phyloP scores from a whole-genome alignment of 2,888 invertebrate species.

The Oxystoma pomonae region DNA sequence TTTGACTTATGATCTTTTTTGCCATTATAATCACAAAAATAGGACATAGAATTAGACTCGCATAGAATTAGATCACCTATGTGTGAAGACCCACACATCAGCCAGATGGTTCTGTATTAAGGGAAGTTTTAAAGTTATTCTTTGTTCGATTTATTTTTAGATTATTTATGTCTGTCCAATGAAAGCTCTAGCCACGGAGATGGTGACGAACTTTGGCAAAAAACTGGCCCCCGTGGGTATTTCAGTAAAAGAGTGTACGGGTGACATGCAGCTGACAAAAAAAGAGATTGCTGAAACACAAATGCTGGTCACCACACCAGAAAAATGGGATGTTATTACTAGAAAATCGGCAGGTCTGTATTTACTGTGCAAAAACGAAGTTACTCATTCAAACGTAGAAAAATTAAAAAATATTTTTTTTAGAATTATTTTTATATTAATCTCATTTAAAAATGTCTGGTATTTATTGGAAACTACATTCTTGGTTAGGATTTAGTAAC shows the following conservation, averaged over 20 bases:
- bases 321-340: conserved; percentile 99
- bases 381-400: too few species aligned
- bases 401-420: too few species aligned
- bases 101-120: too few species aligned
- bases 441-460: not conserved
- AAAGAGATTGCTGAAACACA: conserved; percentile 92
- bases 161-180: conserved; percentile 99
- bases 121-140: too few species aligned
- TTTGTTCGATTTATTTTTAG: conserved; percentile 49
- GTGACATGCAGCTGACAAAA: conserved; percentile 97
- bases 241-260: conserved; percentile 87
- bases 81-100: too few species aligned
- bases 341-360: conserved; percentile 77
- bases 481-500: too few species aligned
- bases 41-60: too few species aligned
- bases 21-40: too few species aligned
- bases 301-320: conserved; percentile 97
- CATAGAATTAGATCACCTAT: too few species aligned
- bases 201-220: conserved; percentile 90
- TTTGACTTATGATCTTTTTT: too few species aligned
- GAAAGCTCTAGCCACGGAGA: conserved; percentile 98
- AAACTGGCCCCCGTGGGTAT: conserved; percentile 75
- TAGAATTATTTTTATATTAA: conserved; percentile 7
- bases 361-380: conserved; percentile 7
- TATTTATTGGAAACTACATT: not conserved